Evolutionary conservation across 2,797 vertebrate species (phyloP).

Genomic region (Rhinoraja longicauda): DNA sequence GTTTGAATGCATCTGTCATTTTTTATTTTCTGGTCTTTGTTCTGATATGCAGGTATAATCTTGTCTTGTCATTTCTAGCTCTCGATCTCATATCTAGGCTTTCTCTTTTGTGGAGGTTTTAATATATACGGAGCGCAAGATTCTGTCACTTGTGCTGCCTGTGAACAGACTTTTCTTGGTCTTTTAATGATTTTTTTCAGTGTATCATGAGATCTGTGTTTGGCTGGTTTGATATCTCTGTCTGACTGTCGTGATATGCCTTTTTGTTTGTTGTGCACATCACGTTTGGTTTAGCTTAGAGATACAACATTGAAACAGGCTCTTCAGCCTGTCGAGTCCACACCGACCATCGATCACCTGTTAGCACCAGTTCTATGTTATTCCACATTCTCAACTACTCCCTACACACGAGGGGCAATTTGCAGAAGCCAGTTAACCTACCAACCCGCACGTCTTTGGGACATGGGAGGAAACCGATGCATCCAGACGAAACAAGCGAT

Average conservation of each 20-base stretch:
- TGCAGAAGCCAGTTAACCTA: no score
- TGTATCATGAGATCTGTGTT: background rate
- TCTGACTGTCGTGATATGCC: background rate
- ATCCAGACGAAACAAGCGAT: no score
- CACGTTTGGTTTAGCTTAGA: no score
- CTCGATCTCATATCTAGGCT: background rate
- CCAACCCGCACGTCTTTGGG: no score
- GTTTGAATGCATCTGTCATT: background rate
- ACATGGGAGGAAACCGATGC: no score
- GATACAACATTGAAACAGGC: no score
- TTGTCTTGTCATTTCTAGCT: background rate
- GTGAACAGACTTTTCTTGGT: no score
- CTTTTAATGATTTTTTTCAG: constrained; percentile 16
- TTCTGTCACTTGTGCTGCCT: constrained; percentile 13
- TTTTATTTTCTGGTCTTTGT: constrained; percentile 14
- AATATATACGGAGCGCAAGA: background rate
- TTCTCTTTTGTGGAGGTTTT: background rate
- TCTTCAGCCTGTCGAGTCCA: no score
- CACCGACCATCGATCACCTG: no score
- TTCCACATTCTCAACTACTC: no score
- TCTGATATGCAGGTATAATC: background rate
- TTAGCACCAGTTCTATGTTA: no score
- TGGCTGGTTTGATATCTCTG: background rate
- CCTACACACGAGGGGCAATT: no score
- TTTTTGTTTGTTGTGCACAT: background rate